These are phyloP conservation scores for Patiria miniata DNA, from an alignment of 35 echinoderm and acorn worm genomes.

Conservation along the genomic window DNA sequence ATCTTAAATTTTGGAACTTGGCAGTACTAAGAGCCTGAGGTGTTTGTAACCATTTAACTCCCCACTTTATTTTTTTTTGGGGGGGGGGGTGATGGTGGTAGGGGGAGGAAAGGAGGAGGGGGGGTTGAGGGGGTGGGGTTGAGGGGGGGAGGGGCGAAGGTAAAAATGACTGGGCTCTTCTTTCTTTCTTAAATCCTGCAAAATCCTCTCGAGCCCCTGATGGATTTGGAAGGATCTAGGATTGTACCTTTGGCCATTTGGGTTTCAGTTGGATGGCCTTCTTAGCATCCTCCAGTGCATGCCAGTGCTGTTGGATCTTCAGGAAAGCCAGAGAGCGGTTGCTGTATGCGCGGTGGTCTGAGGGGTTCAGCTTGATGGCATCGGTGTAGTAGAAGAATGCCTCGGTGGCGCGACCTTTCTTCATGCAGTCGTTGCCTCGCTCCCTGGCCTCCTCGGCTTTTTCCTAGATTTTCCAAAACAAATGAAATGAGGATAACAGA, in stretches of 20 bases:
- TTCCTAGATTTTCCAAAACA: neutral
- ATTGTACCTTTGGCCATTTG: conserved; percentile 76
- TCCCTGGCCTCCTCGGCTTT: conserved; percentile 51
- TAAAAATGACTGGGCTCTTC: too few relatives aligned
- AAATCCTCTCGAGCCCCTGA: too few relatives aligned
- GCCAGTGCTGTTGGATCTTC: conserved; percentile 63
- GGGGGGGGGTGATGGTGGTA: too few relatives aligned
- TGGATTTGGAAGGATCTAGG: too few relatives aligned
- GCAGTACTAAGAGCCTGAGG: too few relatives aligned
- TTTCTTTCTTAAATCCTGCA: too few relatives aligned
- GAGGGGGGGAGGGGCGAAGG: too few relatives aligned
- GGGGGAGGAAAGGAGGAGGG: too few relatives aligned
- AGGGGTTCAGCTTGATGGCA: conserved; percentile 59
- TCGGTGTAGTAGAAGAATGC: conserved; percentile 67
- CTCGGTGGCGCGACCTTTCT: conserved; percentile 17
- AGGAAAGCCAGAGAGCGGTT: conserved; percentile 60
- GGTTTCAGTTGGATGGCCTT: conserved; percentile 62
- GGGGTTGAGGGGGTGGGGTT: too few relatives aligned
- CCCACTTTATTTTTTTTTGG: too few relatives aligned
- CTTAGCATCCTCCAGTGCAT: conserved; percentile 73
- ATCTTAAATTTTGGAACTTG: too few relatives aligned
- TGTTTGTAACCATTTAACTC: too few relatives aligned
- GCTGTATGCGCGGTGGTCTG: conserved; percentile 50
- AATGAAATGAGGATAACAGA: neutral
- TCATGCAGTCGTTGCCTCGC: conserved; percentile 40